These are phyloP conservation scores for Xanthia icteritia DNA, from an alignment of 2,888 invertebrate genomes.

Conservation along the genomic window DNA sequence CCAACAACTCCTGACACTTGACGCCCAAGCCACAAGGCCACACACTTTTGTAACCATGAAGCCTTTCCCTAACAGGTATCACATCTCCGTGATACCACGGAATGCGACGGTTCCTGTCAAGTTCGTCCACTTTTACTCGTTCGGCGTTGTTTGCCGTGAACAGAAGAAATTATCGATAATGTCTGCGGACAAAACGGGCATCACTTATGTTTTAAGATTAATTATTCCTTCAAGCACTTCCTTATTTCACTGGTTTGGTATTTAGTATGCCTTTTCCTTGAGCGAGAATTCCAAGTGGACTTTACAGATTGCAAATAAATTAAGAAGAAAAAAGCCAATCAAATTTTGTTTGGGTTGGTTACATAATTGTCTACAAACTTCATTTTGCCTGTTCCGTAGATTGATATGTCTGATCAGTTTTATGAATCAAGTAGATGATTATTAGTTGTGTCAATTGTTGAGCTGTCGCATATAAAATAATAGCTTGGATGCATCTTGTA, in stretches of 20 bases:
- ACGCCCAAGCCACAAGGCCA: constrained; percentile 15
- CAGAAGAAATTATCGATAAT: constrained; percentile 52
- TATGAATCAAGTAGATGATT: not conserved
- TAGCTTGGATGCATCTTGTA: not conserved
- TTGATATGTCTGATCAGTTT: constrained; percentile 1
- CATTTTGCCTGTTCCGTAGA: not conserved
- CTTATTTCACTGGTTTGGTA: constrained; percentile 32
- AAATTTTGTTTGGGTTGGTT: not conserved
- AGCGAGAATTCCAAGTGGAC: not conserved
- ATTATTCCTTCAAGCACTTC: constrained; percentile 42
- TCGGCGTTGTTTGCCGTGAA: constrained; percentile 41
- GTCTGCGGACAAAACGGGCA: constrained; percentile 53
- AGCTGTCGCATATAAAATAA: not conserved
- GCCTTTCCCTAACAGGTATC: constrained; percentile 40
- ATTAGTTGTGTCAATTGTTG: not conserved
- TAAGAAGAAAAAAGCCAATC: not conserved
- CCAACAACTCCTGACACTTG: not conserved
- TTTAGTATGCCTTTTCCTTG: constrained; percentile 26
- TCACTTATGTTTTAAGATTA: constrained; percentile 35
- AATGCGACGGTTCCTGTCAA: constrained; percentile 45
- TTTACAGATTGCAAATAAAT: not conserved
- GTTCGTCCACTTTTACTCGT: constrained; percentile 63
- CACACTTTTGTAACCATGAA: constrained; percentile 7
- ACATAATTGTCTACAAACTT: not conserved
- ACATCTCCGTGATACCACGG: constrained; percentile 30